phyloP scores from a whole-genome alignment of 2,113 vertebrate species.

The Oncorhynchus clarkii region DNA sequence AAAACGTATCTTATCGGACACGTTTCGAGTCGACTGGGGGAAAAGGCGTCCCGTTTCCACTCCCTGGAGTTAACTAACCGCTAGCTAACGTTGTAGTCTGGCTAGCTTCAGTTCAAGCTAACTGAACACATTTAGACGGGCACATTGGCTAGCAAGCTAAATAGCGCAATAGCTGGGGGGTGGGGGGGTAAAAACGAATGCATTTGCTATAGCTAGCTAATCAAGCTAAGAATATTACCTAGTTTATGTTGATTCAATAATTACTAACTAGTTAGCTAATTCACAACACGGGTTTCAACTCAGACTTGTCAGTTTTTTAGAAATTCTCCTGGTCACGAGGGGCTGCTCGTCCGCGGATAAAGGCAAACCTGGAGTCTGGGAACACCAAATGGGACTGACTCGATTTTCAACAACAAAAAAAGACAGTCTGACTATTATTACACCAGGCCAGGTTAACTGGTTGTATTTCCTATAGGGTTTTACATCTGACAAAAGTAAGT shows the following conservation, averaged over 20 bases:
- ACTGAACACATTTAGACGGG: too few relatives aligned
- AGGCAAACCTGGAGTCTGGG: slow-evolving; percentile 44
- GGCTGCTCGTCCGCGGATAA: slow-evolving; percentile 45
- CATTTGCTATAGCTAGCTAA: neutral
- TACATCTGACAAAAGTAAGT: neutral
- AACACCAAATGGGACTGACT: slow-evolving; percentile 59
- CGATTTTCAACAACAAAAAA: slow-evolving; percentile 47
- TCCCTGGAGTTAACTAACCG: too few relatives aligned
- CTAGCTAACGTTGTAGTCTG: too few relatives aligned
- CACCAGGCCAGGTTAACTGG: neutral
- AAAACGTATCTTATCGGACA: too few relatives aligned
- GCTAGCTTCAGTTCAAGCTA: too few relatives aligned
- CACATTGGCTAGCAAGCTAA: too few relatives aligned
- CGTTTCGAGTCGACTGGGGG: too few relatives aligned
- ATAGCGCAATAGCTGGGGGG: too few relatives aligned
- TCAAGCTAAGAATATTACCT: neutral
- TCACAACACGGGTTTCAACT: slow-evolving; percentile 39
- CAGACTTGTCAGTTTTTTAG: slow-evolving; percentile 11
- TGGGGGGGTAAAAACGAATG: too few relatives aligned
- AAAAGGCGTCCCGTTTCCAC: too few relatives aligned
- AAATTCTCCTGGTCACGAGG: slow-evolving; percentile 60
- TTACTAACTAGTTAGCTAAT: slow-evolving; percentile 5
- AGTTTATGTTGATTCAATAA: neutral
- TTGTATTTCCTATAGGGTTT: neutral
- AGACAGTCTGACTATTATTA: slow-evolving; percentile 17